Evolutionary conservation across 2,888 invertebrate species (phyloP).

Genomic region (Pantelozetes paolii): DNA sequence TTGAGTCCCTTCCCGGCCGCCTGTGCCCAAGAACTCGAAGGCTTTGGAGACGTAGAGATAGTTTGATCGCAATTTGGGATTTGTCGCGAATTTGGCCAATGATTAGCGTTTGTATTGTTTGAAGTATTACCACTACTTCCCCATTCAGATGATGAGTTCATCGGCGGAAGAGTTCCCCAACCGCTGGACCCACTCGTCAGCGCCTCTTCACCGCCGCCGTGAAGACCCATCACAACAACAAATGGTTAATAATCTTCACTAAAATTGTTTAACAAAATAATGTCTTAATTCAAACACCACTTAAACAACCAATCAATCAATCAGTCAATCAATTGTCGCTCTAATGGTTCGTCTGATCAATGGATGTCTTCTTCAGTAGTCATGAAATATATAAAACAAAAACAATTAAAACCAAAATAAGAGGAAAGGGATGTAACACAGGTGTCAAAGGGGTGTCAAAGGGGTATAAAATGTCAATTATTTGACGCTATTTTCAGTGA

Average conservation of each 20-base stretch:
- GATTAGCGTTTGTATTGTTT: slow-evolving; percentile 25
- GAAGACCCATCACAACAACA: slow-evolving; percentile 28
- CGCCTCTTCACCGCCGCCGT: slow-evolving; percentile 39
- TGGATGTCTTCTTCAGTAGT: slow-evolving; percentile 5
- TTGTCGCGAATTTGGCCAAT: slow-evolving; percentile 30
- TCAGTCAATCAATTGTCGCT: not conserved
- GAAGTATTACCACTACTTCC: slow-evolving; percentile 27
- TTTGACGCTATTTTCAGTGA: not conserved
- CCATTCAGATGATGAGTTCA: slow-evolving; percentile 38
- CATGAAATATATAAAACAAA: not conserved
- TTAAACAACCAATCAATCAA: not conserved
- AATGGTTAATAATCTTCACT: not conserved
- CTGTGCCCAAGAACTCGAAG: slow-evolving; percentile 56
- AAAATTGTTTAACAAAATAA: not conserved
- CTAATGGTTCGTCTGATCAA: not conserved
- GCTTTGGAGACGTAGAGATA: slow-evolving; percentile 43
- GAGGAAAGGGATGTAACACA: too few relatives aligned
- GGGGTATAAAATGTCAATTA: not conserved
- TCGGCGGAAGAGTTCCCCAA: slow-evolving; percentile 41
- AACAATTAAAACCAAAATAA: not conserved
- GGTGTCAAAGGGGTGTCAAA: too few relatives aligned
- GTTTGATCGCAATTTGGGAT: slow-evolving; percentile 18
- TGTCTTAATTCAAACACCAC: not conserved
- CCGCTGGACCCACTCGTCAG: slow-evolving; percentile 23
- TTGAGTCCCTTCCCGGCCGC: slow-evolving; percentile 57